Base-by-base conservation (phyloP, 92 coral and sea anemone species). In the Epizoanthus fatuus region DNA sequence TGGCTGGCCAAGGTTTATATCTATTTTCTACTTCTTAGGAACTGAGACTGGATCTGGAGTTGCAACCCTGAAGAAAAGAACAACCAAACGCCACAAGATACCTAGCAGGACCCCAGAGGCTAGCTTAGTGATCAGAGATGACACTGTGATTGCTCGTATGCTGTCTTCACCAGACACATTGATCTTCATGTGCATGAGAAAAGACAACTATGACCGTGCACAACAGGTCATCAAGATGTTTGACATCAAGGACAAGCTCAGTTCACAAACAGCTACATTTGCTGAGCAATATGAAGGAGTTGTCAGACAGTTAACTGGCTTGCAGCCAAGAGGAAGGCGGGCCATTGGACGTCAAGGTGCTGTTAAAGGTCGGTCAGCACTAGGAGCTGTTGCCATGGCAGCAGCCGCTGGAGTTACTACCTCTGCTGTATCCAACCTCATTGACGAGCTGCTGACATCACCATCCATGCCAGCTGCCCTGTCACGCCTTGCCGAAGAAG, bases 361-460 rank as follows among this genome's bases (percentile, higher is more conserved):
- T 22, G 85, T 83, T 32, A 83, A 84, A n/a, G 87, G 94, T 22
- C 86, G 84, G 38, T 89, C 94, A 17, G 90, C 73, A 0, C 83
- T 97, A 63, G 98, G 98, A n/a, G 95, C 96, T 53, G 93, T 97
- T 87, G 99, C 99, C 74, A 91, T 94, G 92, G 99, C 98, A 84
- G 99, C 99, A 22, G 99, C 99, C 42, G 96, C 97, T 16, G 99
- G 99, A 44, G 92, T 92, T 47, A 86, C 95, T 35, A 84, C 93
- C 2, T 81, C 95, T 8, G 79, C 91, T 40, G 87, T 86, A 42
- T 84, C 99, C 14, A 86, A 85, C 78, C 60, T 92, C 12, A 88
- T 93, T 64, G 99, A 97, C 58, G 94, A 95, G 80, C 87, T 97
- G 62, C 63, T 97, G 65, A 63, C 98, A 70, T 86, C 89, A 8